These are phyloP conservation scores for Erpetoichthys calabaricus DNA, from an alignment of 2,797 vertebrate genomes.

Conservation along the genomic window DNA sequence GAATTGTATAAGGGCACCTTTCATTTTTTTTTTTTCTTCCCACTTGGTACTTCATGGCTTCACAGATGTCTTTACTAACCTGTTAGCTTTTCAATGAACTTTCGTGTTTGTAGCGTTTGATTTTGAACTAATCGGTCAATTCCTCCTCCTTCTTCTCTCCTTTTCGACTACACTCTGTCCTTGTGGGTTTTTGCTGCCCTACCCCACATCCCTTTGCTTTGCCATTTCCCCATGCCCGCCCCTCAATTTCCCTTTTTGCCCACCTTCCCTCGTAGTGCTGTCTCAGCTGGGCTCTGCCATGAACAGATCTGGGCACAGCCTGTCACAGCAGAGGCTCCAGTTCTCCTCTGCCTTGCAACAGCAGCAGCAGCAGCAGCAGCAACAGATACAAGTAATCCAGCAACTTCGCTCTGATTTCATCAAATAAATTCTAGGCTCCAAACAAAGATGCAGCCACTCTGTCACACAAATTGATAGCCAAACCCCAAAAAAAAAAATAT, in stretches of 20 bases:
- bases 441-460: constrained; percentile 1
- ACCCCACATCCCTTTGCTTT: constrained; percentile 17
- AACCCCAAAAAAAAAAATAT: constrained; percentile 10
- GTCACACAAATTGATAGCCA: not conserved
- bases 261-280: constrained; percentile 65
- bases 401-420: constrained; percentile 64
- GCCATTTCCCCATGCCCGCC: constrained; percentile 9
- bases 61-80: constrained; percentile 16
- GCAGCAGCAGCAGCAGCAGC: constrained; percentile 68
- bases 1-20: no score
- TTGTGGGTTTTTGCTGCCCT: constrained; percentile 34
- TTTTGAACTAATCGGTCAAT: constrained; percentile 33
- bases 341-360: constrained; percentile 61
- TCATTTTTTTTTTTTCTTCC: no score
- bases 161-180: constrained; percentile 30
- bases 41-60: constrained; percentile 9
- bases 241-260: constrained; percentile 6
- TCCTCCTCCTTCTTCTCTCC: constrained; percentile 25
- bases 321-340: constrained; percentile 88
- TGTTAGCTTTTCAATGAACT: constrained; percentile 3
- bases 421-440: constrained; percentile 40
- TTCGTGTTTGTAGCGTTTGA: constrained; percentile 14
- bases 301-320: constrained; percentile 85
- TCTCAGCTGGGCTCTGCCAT: constrained; percentile 94
- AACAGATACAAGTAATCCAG: constrained; percentile 97